Conservation (phyloP, 2,797 vertebrate genomes). For the Sarcophilus harrisii region DNA sequence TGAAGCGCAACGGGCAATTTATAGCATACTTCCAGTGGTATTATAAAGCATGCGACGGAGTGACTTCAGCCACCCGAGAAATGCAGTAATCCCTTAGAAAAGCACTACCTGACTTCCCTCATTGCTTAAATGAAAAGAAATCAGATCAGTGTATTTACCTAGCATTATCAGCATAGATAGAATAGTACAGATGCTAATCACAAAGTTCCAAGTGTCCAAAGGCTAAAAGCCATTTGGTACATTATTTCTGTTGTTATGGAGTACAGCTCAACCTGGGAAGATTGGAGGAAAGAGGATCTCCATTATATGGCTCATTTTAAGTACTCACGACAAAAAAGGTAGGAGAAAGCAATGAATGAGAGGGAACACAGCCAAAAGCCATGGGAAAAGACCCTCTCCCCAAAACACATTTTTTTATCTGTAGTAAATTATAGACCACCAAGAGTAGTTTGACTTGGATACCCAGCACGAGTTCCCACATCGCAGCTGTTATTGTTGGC, state of each 20-base stretch:
- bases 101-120: background rate
- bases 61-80: constrained; percentile 21
- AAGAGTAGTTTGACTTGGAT: constrained; percentile 79
- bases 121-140: fast-evolving
- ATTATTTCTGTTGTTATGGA: background rate
- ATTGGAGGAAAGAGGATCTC: constrained; percentile 15
- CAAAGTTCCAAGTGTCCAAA: background rate
- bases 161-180: background rate
- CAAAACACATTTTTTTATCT: constrained; percentile 78
- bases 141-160: background rate
- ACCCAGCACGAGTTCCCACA: constrained; percentile 83
- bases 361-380: constrained; percentile 77
- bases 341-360: constrained; percentile 67
- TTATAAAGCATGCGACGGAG: constrained; percentile 57
- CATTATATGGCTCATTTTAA: constrained; percentile 58
- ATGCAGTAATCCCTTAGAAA: constrained; percentile 36
- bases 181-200: background rate
- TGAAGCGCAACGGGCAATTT: constrained; percentile 59
- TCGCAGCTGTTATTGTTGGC: constrained; percentile 85
- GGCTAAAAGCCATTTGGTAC: background rate
- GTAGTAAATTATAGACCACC: constrained; percentile 83
- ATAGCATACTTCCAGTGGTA: constrained; percentile 28
- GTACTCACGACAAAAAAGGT: constrained; percentile 45
- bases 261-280: background rate
- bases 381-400: constrained; percentile 73